Conservation (phyloP, 2,797 vertebrate species). For the Balearica regulorum region DNA sequence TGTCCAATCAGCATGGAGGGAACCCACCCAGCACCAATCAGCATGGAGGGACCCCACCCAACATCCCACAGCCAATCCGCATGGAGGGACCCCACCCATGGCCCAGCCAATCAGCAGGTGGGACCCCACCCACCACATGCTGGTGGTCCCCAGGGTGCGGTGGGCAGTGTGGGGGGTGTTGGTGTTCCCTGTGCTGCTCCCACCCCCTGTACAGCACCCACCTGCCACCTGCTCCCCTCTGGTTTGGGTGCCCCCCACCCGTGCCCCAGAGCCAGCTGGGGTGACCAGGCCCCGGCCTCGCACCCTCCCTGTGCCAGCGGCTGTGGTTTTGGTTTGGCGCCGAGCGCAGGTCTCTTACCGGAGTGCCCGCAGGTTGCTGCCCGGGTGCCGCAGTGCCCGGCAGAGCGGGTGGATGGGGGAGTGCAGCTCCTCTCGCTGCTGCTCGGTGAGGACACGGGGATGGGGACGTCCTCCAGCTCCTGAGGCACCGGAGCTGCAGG, state of each 20-base stretch:
- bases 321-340: fast-evolving
- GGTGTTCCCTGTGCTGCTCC: background rate
- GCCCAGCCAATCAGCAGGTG: too few relatives aligned
- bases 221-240: too few relatives aligned
- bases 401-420: background rate
- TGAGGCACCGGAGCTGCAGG: background rate
- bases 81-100: background rate
- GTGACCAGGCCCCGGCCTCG: background rate
- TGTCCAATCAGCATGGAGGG: background rate
- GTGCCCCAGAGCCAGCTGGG: too few relatives aligned
- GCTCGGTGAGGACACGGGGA: fast-evolving
- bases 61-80: too few relatives aligned
- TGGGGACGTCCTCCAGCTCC: fast-evolving
- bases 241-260: too few relatives aligned
- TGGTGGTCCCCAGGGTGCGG: too few relatives aligned
- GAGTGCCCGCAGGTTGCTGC: background rate
- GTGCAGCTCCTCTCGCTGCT: background rate
- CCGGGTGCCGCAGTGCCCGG: background rate
- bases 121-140: too few relatives aligned
- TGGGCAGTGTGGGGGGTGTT: too few relatives aligned
- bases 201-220: background rate
- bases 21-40: background rate
- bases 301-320: fast-evolving
- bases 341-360: background rate
- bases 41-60: background rate